Evolutionary conservation across 2,888 invertebrate genomes (phyloP).

Genomic region (Acronicta alni): DNA sequence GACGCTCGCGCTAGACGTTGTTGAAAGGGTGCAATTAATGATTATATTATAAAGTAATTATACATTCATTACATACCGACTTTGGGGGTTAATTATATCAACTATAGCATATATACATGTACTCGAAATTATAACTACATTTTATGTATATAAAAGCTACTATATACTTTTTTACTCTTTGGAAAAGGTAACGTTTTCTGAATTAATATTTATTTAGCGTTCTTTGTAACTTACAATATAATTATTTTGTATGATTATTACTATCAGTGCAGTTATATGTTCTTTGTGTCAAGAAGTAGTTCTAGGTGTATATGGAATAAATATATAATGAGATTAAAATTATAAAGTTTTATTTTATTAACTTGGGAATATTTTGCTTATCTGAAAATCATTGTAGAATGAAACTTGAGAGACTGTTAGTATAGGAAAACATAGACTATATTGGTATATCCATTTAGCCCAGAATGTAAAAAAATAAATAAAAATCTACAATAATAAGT

Average conservation of each 20-base stretch:
- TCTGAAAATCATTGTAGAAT: slow-evolving; percentile 7
- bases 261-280: slow-evolving; percentile 65
- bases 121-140: slow-evolving; percentile 57
- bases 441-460: not conserved
- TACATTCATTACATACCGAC: slow-evolving; percentile 29
- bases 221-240: slow-evolving; percentile 43
- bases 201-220: slow-evolving; percentile 57
- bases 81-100: slow-evolving; percentile 42
- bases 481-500: no score
- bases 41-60: slow-evolving; percentile 35
- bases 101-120: slow-evolving; percentile 44
- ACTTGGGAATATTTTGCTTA: slow-evolving; percentile 7
- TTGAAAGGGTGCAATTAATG: slow-evolving; percentile 54
- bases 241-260: slow-evolving; percentile 60
- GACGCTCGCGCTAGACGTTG: slow-evolving; percentile 19
- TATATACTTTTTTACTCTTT: slow-evolving; percentile 58
- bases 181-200: slow-evolving; percentile 51
- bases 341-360: slow-evolving; percentile 47
- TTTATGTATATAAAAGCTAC: slow-evolving; percentile 55
- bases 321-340: slow-evolving; percentile 79
- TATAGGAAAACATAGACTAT: not conserved
- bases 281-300: slow-evolving; percentile 83
- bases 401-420: slow-evolving; percentile 2
- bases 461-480: not conserved
- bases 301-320: slow-evolving; percentile 87